Evolutionary conservation across 1,140 invertebrate species (phyloP).

Genomic region (Drosophila ohnishii): DNA sequence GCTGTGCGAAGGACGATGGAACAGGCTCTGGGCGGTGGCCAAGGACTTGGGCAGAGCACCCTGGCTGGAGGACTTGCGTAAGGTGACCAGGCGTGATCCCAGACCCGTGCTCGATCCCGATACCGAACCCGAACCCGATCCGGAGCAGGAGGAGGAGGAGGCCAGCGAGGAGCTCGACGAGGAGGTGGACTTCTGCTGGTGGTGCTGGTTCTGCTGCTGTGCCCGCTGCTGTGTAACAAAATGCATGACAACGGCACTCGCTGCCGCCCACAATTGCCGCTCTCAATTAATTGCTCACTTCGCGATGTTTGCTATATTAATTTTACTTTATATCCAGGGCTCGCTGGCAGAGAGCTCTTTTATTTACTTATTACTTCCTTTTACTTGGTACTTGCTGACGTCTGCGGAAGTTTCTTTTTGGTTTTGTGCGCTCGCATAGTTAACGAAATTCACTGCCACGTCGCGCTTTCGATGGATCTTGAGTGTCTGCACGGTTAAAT

Average conservation of each 20-base stretch:
- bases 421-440: constrained; percentile 59
- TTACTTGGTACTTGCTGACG: constrained; percentile 53
- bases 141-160: constrained; percentile 37
- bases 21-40: constrained; percentile 67
- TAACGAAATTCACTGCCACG: constrained; percentile 36
- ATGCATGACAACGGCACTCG: constrained; percentile 72
- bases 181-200: constrained; percentile 44
- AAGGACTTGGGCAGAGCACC: constrained; percentile 70
- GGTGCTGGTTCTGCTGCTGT: constrained; percentile 60
- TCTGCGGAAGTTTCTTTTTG: constrained; percentile 65
- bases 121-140: constrained; percentile 15
- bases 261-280: constrained; percentile 46
- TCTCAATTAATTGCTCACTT: constrained; percentile 46
- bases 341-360: constrained; percentile 6
- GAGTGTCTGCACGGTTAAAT: constrained; percentile 37
- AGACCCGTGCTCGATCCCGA: constrained; percentile 12
- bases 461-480: neutral
- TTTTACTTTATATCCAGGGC: constrained; percentile 6
- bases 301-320: constrained; percentile 4
- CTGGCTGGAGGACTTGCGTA: constrained; percentile 72
- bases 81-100: constrained; percentile 52
- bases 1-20: constrained; percentile 54
- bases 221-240: constrained; percentile 75
- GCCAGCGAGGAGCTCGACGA: constrained; percentile 60
- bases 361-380: constrained; percentile 39